These are phyloP conservation scores for Copidosoma aretas DNA, from an alignment of 2,888 invertebrate genomes.

Conservation along the genomic window DNA sequence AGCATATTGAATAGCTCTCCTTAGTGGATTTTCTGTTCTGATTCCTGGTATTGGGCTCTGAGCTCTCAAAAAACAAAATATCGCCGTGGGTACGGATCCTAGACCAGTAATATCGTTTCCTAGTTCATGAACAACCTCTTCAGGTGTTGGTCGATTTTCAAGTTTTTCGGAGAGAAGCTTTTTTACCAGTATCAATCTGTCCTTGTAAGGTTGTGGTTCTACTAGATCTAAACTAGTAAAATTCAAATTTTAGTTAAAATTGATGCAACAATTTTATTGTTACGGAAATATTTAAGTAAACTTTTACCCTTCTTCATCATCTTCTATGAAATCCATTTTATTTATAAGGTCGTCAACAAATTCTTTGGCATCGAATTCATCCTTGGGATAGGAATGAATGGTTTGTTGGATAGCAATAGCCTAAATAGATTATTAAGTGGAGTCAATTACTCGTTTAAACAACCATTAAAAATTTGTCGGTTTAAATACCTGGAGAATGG, in stretches of 20 bases:
- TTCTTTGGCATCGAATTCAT: slow-evolving; percentile 62
- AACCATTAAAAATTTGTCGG: background rate
- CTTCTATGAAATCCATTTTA: slow-evolving; percentile 66
- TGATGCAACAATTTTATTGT: background rate
- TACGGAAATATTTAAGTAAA: background rate
- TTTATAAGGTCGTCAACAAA: slow-evolving; percentile 65
- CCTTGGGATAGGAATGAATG: slow-evolving; percentile 61
- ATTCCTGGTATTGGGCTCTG: slow-evolving; percentile 64
- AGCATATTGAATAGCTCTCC: slow-evolving; percentile 73
- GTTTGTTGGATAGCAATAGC: slow-evolving; percentile 68
- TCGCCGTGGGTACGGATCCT: slow-evolving; percentile 76
- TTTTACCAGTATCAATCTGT: slow-evolving; percentile 66
- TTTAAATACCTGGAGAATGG: slow-evolving; percentile 65
- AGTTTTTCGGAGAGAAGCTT: slow-evolving; percentile 63
- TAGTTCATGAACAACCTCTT: slow-evolving; percentile 64
- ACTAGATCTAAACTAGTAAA: slow-evolving; percentile 55
- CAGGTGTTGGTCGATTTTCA: slow-evolving; percentile 60
- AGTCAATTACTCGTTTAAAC: slow-evolving; percentile 4
- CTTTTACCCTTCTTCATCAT: slow-evolving; percentile 60
- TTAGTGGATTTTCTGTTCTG: slow-evolving; percentile 67
- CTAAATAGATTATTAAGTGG: slow-evolving; percentile 52
- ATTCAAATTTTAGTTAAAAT: slow-evolving; percentile 10
- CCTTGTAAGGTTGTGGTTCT: slow-evolving; percentile 65
- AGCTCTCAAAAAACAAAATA: slow-evolving; percentile 72
- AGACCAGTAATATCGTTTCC: slow-evolving; percentile 71